Evolutionary conservation across 2,888 invertebrate genomes (phyloP), one percentile per base, ranked within the genome.

Genomic region (Microctonus brassicae): DNA sequence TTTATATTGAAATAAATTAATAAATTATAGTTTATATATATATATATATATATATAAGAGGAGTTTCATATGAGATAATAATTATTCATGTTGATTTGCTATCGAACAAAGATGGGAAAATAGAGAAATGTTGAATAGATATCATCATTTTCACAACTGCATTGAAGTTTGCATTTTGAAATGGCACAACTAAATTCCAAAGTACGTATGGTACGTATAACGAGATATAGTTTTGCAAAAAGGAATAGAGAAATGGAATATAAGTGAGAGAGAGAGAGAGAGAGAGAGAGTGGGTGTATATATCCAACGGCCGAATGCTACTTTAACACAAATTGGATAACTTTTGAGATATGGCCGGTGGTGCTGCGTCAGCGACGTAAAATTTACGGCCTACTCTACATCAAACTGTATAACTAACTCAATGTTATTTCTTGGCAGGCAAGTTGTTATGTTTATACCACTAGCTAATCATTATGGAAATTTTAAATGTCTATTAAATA

Each of bases 301-400:
- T 64, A 55, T 69, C 73, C 78, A 80, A 79, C 80, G 79, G 78
- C 77, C 80, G 80, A 83, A 81, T 83, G 82, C 82, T 82, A 84
- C 83, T 85, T 84, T 84, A 84, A 84, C 82, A 81, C 84, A 84
- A 85, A 86, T 86, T 85, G 84, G 83, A 86, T 84, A 86, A 86
- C 84, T 85, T 84, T 84, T 85, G 84, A 85, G 84, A 84, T 83
- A 85, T 83, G 81, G 81, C 79, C 79, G 80, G 75, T 78, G 7
- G 29, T 29, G 83, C 83, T 82, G 83, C 80, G 84, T 85, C 84
- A 84, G 84, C 83, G 79, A 81, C 76, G 76, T 78, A 83, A 78
- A 81, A 86, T 86, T 86, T 85, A 85, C 82, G 80, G 82, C 79
- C 83, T 81, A 84, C 81, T 83, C 83, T 83, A 80, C 81, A 84